Conservation (phyloP, 2,797 vertebrate species). For the Melanotaenia boesemani region DNA sequence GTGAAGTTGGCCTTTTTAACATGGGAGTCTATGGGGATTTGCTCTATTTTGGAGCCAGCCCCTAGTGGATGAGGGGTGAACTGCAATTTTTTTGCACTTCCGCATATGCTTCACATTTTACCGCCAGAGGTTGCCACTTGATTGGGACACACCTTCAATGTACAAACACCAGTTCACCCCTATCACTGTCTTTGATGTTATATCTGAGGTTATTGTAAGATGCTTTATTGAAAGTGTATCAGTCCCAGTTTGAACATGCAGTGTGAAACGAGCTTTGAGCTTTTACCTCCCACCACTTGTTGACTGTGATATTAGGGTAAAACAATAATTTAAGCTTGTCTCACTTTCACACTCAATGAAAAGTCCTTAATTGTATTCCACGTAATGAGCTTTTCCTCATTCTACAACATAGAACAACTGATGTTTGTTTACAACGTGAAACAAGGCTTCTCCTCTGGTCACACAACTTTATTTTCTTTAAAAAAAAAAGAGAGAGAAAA, state of each 20-base stretch:
- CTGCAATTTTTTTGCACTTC: too few relatives aligned
- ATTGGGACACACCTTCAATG: too few relatives aligned
- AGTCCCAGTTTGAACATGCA: background rate
- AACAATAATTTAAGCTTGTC: background rate
- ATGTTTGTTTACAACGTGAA: constrained; percentile 32
- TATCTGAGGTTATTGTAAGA: too few relatives aligned
- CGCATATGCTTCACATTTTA: too few relatives aligned
- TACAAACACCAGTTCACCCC: too few relatives aligned
- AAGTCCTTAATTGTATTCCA: background rate
- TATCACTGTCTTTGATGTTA: background rate
- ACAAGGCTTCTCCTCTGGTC: constrained; percentile 16
- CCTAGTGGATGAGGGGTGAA: too few relatives aligned
- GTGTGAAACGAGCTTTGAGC: background rate
- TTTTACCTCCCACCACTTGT: constrained; percentile 10
- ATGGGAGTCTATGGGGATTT: too few relatives aligned
- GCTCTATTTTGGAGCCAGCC: too few relatives aligned
- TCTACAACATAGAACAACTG: constrained; percentile 6
- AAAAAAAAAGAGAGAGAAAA: constrained; percentile 6
- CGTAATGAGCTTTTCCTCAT: background rate
- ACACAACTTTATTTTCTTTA: constrained; percentile 26
- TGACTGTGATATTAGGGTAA: background rate
- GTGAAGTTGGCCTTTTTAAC: too few relatives aligned
- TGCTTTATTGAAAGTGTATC: background rate
- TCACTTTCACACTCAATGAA: background rate
- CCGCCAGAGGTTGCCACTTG: too few relatives aligned